Evolutionary conservation across 1,140 invertebrate genomes (phyloP), one percentile per base, ranked within the genome.

Genomic region (Andricus grossulariae): DNA sequence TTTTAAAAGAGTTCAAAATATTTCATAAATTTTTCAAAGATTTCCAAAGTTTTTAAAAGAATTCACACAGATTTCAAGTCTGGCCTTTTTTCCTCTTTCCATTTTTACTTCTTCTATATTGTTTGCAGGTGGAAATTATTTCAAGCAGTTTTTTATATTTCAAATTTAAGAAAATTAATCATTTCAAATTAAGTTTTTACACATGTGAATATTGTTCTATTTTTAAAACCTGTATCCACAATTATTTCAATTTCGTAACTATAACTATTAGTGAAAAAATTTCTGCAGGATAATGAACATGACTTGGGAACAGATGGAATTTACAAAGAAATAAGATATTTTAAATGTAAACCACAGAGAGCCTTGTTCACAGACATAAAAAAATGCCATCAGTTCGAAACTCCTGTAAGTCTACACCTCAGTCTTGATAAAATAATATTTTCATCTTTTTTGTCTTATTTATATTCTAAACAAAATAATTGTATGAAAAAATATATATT

Each of bases 331-430:
- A 87, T 93, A 66, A 93, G 94, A 57, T 94, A 95, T 87, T 97
- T 97, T 88, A 87, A 93, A 16, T 97, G 96, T 91, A 92, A 93
- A 19, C 92, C 93, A 51, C 93, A 94, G 12, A 94, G 95, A 87
- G 96, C 94, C 50, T 90, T 96, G 72, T 98, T 97, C 90, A 95
- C 96, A 25, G 94, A 94, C 32, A 90, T 97, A 15, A 93, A 94
- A 82, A 93, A 96, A 84, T 97, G 96, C 86, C 93, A 94, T 32
- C 94, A 94, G 84, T 96, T 97, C 90, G 94, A 95, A 71, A 92
- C 96, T 45, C 97, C 93, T 10, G 95, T 96, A 87, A 90, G 91
- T 52, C 57, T 45, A 11, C 8, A 45, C 39, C 10, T 50, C 16
- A 73, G 21, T 76, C 19, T 25, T 55, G 12, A 50, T 71, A 72